Conservation (phyloP, 2,888 invertebrate species). For the Argyresthia albistria region DNA sequence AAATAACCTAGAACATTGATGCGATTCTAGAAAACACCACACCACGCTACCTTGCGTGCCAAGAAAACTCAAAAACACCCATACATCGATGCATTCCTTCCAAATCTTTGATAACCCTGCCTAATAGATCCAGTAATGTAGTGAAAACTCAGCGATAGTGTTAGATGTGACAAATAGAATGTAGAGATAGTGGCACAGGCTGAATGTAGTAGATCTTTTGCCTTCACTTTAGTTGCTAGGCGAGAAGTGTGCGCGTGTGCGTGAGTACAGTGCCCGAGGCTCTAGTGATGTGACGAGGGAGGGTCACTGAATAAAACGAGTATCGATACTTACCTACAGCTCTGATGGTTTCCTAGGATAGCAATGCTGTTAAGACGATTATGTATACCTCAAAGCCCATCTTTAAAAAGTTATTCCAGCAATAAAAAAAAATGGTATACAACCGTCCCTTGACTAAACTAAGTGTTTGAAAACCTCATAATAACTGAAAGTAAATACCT, state of each 20-base stretch:
- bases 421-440: too few relatives aligned
- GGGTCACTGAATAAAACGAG: too few relatives aligned
- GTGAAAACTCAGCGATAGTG: neutral
- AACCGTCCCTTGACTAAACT: too few relatives aligned
- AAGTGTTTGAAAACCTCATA: too few relatives aligned
- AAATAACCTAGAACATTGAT: conserved; percentile 55
- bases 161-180: conserved; percentile 16
- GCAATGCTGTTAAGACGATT: too few relatives aligned
- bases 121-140: conserved; percentile 20
- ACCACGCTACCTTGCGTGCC: conserved; percentile 13
- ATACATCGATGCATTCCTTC: conserved; percentile 18
- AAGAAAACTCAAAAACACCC: too few relatives aligned
- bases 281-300: conserved; percentile 23
- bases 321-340: too few relatives aligned
- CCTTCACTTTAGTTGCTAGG: conserved; percentile 64
- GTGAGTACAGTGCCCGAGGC: conserved; percentile 54
- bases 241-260: conserved; percentile 35
- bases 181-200: conserved; percentile 17
- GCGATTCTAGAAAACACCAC: conserved; percentile 41
- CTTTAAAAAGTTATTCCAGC: too few relatives aligned
- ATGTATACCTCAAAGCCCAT: too few relatives aligned
- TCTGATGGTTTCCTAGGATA: too few relatives aligned
- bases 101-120: too few relatives aligned
- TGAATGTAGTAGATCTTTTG: conserved; percentile 47
- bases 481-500: too few relatives aligned